A percentile compares a stretch with the other conserved stretches of the same genome.
Conservation (phyloP, 2,888 invertebrate genomes). For the Pandemis heparana region DNA sequence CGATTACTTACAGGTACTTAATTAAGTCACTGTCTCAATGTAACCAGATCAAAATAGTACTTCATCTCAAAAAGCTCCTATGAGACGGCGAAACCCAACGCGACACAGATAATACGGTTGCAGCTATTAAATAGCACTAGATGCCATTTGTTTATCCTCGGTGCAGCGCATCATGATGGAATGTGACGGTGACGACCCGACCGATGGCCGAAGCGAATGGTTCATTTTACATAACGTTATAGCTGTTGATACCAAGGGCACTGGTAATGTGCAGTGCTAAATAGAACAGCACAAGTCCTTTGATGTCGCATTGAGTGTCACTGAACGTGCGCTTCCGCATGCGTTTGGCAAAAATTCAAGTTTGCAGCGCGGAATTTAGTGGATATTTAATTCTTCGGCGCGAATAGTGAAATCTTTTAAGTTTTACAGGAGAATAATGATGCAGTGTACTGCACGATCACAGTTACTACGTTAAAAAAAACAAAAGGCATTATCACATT, state of each 20-base stretch:
- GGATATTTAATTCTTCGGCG: slow-evolving; percentile 12
- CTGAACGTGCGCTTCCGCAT: slow-evolving; percentile 3
- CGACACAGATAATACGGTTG: neutral
- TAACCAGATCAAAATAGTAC: neutral
- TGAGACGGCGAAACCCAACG: neutral
- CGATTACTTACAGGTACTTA: neutral
- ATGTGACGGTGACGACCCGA: neutral
- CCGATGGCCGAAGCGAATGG: neutral
- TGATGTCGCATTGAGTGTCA: neutral
- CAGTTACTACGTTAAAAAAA: too few species aligned
- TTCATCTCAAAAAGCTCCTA: too few species aligned
- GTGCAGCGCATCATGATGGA: neutral
- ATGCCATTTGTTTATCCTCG: neutral
- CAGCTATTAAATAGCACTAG: neutral
- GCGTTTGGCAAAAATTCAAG: slow-evolving; percentile 31
- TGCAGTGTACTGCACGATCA: too few species aligned
- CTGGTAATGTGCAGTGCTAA: neutral
- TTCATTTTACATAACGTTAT: slow-evolving; percentile 1
- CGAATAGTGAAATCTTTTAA: slow-evolving; percentile 7
- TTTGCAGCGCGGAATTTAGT: slow-evolving; percentile 10
- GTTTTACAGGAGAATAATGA: neutral
- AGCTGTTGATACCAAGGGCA: neutral
- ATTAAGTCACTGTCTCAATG: neutral
- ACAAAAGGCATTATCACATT: too few species aligned
- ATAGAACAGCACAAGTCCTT: neutral